A percentile compares a stretch with the other conserved stretches of the same genome.
Evolutionary conservation across 2,113 vertebrate species (phyloP).

Genomic region (Felis chaus): DNA sequence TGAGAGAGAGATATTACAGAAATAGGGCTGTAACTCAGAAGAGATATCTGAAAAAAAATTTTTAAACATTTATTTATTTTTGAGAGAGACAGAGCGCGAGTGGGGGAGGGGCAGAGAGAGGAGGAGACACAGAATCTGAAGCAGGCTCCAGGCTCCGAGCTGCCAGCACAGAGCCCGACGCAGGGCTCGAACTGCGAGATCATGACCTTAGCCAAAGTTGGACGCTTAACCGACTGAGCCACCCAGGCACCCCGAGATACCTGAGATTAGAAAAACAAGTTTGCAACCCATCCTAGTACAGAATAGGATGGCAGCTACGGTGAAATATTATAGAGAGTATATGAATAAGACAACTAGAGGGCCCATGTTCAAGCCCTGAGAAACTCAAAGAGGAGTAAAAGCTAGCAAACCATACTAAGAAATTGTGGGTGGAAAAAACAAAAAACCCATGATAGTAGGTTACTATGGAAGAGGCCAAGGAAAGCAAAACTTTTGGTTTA

Average conservation of each 20-base stretch:
- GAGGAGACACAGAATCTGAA: too few species aligned
- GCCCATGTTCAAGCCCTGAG: not conserved
- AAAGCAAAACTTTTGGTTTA: constrained; percentile 42
- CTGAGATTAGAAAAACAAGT: not conserved
- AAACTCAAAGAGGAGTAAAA: not conserved
- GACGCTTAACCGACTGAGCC: too few species aligned
- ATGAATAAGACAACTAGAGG: not conserved
- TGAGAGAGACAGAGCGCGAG: too few species aligned
- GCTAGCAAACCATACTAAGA: not conserved
- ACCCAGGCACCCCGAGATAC: too few species aligned
- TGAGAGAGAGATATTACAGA: not conserved
- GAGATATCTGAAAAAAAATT: too few species aligned
- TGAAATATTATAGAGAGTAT: not conserved
- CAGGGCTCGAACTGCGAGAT: too few species aligned
- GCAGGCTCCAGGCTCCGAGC: too few species aligned
- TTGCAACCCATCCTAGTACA: not conserved
- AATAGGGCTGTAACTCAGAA: not conserved
- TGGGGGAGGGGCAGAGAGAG: too few species aligned
- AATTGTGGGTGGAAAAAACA: not conserved
- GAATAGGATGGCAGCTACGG: not conserved
- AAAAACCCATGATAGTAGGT: not conserved
- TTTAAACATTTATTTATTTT: too few species aligned
- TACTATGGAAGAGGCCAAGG: not conserved
- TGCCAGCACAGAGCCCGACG: too few species aligned
- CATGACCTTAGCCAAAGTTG: too few species aligned